phyloP scores from a whole-genome alignment of 2,888 invertebrate genomes.

The Ferrisia virgata region DNA sequence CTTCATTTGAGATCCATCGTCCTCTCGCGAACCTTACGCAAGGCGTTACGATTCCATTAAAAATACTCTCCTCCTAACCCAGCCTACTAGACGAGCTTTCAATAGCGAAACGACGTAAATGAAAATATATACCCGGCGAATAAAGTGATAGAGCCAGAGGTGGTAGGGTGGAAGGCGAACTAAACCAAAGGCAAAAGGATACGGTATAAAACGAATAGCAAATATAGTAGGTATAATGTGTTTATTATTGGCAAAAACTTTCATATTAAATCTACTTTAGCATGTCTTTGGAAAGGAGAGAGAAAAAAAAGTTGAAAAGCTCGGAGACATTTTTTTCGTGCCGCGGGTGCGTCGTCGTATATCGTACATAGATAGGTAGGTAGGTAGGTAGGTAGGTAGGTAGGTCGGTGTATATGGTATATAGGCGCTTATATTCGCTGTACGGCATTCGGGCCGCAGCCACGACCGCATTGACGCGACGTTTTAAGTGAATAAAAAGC shows the following conservation, averaged over 20 bases:
- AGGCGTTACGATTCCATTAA: neutral
- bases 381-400: too few species aligned
- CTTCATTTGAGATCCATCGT: neutral
- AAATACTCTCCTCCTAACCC: neutral
- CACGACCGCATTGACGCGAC: neutral
- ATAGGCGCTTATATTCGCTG: neutral
- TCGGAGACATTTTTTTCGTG: neutral
- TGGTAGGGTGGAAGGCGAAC: too few species aligned
- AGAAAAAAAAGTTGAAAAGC: neutral
- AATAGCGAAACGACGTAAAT: neutral
- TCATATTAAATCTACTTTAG: slow-evolving; percentile 17
- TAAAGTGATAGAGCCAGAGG: neutral
- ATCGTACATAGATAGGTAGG: too few species aligned
- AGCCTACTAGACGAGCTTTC: too few species aligned
- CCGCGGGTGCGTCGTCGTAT: neutral
- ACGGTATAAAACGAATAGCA: neutral
- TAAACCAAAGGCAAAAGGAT: neutral
- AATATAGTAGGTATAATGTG: neutral
- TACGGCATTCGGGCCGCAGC: neutral
- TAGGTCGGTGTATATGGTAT: too few species aligned
- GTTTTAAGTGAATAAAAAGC: slow-evolving; percentile 14
- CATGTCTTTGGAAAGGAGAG: neutral
- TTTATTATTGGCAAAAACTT: neutral
- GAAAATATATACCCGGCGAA: neutral
- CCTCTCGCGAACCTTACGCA: too few species aligned